Conservation (phyloP, 2,797 vertebrate genomes). For the Neomorphus geoffroyi region DNA sequence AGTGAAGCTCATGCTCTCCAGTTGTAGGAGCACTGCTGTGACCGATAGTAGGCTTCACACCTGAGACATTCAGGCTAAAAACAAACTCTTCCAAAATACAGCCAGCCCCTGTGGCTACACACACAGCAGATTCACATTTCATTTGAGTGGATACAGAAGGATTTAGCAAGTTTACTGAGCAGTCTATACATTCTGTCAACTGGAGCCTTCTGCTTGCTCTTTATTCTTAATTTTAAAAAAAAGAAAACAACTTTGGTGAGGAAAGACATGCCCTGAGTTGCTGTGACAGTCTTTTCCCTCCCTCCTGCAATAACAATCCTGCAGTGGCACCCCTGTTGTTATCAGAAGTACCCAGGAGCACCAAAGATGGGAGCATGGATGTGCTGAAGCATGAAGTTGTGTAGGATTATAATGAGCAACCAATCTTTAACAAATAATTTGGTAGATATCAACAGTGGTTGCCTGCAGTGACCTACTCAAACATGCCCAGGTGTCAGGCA, state of each 20-base stretch:
- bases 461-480: not conserved
- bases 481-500: rapidly evolving
- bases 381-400: not conserved
- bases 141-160: not conserved
- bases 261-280: not conserved
- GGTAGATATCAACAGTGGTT: not conserved
- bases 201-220: not conserved
- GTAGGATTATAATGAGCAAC: not conserved
- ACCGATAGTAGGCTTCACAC: not conserved
- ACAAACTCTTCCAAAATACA: not conserved
- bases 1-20: rapidly evolving
- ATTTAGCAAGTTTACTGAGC: not conserved
- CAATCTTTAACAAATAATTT: not conserved
- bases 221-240: not conserved
- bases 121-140: not conserved
- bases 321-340: not conserved
- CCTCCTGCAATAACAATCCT: not conserved
- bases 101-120: not conserved
- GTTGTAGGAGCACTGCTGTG: not conserved
- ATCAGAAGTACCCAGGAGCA: not conserved
- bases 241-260: not conserved
- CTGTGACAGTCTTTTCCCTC: not conserved
- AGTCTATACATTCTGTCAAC: rapidly evolving
- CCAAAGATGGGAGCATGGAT: rapidly evolving
- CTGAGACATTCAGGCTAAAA: not conserved